phyloP scores from a whole-genome alignment of 1,140 invertebrate genomes.

The Limonius californicus region DNA sequence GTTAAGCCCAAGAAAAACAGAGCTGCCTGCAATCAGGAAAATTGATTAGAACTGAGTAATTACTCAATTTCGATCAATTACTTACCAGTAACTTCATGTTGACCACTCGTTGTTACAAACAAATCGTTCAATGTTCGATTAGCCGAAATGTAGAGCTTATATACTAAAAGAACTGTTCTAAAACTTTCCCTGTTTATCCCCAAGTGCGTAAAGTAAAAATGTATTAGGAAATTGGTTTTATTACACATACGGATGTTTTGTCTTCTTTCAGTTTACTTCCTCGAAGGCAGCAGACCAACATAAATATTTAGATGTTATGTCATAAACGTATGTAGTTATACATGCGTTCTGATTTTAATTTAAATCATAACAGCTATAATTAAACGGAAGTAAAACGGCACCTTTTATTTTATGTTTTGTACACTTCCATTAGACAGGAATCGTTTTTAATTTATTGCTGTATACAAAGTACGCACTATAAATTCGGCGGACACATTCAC shows the following conservation, averaged over 20 bases:
- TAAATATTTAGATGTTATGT: too few relatives aligned
- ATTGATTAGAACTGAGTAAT: too few relatives aligned
- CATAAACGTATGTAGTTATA: too few relatives aligned
- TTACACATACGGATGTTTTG: not conserved
- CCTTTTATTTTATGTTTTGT: too few relatives aligned
- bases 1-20: not conserved
- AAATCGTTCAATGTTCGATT: not conserved
- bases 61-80: conserved; percentile 1
- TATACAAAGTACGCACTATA: too few relatives aligned
- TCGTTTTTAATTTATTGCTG: too few relatives aligned
- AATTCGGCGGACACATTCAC: too few relatives aligned
- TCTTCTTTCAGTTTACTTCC: not conserved
- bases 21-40: not conserved
- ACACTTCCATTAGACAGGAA: too few relatives aligned
- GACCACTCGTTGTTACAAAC: not conserved
- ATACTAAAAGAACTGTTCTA: not conserved
- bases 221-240: not conserved
- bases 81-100: not conserved
- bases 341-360: too few relatives aligned
- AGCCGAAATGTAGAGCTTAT: not conserved
- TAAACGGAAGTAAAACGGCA: too few relatives aligned
- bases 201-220: not conserved
- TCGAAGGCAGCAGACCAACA: not conserved
- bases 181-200: conserved; percentile 8
- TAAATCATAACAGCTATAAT: too few relatives aligned